These are phyloP conservation scores for Anolis carolinensis DNA, from an alignment of 2,113 vertebrate genomes.

Conservation along the genomic window DNA sequence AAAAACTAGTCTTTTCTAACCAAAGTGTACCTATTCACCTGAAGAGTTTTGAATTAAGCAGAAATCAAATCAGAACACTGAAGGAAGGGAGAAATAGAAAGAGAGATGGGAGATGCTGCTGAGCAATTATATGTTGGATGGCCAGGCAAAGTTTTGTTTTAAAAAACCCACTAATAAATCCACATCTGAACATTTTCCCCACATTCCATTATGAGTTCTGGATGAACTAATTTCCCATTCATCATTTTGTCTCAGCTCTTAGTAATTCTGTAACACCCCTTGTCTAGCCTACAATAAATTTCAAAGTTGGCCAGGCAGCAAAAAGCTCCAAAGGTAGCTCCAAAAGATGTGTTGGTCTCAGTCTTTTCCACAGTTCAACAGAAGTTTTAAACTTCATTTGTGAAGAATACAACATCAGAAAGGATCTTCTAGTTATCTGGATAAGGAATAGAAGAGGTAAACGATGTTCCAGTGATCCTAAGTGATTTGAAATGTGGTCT, in stretches of 20 bases:
- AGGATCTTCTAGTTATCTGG: neutral
- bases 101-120: neutral
- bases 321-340: neutral
- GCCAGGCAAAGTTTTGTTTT: neutral
- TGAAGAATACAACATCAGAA: neutral
- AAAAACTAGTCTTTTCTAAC: neutral
- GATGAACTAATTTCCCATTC: neutral
- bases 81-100: neutral
- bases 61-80: neutral
- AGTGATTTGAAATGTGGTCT: neutral
- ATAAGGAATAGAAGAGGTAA: neutral
- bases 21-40: neutral
- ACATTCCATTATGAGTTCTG: neutral
- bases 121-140: neutral
- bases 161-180: conserved; percentile 10
- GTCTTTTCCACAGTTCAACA: neutral
- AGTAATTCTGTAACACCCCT: neutral
- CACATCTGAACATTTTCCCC: neutral
- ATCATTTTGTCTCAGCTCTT: neutral
- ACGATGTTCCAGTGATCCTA: neutral
- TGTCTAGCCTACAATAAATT: neutral
- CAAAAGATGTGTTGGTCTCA: neutral
- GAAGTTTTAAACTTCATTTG: neutral
- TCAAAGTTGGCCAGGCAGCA: neutral
- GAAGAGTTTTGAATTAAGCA: neutral